Evolutionary conservation across 2,113 vertebrate species (phyloP).

Genomic region (Oophaga pumilio): DNA sequence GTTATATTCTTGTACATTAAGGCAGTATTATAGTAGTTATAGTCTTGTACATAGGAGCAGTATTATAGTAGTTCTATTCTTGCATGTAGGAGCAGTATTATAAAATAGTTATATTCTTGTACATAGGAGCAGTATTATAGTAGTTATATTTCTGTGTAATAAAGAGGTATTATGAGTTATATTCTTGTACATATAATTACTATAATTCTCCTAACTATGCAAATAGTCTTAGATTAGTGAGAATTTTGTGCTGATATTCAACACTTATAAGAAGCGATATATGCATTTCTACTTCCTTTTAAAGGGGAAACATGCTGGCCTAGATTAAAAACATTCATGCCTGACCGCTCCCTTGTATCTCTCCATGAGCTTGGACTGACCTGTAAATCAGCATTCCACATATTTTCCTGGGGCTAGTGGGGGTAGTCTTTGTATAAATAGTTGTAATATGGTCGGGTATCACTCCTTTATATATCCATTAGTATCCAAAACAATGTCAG

Average conservation of each 20-base stretch:
- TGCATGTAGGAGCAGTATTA: not conserved
- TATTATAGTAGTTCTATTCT: not conserved
- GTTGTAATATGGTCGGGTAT: no score
- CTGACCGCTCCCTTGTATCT: not conserved
- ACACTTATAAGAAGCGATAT: no score
- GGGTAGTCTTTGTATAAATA: no score
- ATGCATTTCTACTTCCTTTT: no score
- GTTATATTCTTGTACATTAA: no score
- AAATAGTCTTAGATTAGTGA: no score
- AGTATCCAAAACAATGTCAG: not conserved
- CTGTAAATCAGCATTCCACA: constrained; percentile 19
- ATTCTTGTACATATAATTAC: not conserved
- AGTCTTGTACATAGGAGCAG: not conserved
- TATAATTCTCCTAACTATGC: no score
- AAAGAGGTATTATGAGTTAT: no score
- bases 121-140: not conserved
- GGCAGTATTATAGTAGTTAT: no score
- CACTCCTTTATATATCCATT: no score
- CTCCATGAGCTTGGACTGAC: not conserved
- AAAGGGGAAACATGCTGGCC: not conserved
- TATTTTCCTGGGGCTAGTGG: not conserved
- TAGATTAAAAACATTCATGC: not conserved
- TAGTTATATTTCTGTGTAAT: not conserved
- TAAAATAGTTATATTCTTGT: not conserved
- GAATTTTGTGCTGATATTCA: no score